Evolutionary conservation across 1,140 invertebrate species (phyloP).

Genomic region (Latrodectus geometricus): DNA sequence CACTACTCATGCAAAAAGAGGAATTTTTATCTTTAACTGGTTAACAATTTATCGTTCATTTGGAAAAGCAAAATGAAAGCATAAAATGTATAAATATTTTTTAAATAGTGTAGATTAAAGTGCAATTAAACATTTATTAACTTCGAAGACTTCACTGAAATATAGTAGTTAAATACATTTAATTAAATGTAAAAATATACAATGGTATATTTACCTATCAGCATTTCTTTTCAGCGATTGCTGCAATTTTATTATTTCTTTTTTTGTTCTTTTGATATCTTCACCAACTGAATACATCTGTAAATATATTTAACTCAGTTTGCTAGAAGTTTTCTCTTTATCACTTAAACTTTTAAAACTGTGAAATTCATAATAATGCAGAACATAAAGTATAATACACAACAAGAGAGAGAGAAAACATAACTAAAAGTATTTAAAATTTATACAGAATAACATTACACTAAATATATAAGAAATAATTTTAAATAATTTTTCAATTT

Average conservation of each 20-base stretch:
- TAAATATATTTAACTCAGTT: neutral
- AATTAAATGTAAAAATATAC: neutral
- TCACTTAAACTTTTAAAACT: neutral
- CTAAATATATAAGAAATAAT: no score
- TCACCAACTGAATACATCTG: slow-evolving; percentile 56
- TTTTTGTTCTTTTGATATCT: slow-evolving; percentile 50
- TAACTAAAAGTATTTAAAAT: neutral
- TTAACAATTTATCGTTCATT: no score
- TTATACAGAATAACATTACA: neutral
- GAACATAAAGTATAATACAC: neutral
- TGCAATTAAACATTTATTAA: no score
- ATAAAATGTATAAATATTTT: no score
- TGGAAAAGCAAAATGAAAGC: no score
- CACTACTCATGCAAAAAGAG: no score
- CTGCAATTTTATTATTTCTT: slow-evolving; percentile 31
- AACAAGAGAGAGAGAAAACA: neutral
- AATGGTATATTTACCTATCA: slow-evolving; percentile 32
- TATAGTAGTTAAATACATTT: no score
- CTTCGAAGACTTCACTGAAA: no score
- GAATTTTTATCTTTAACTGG: no score
- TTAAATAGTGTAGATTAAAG: no score
- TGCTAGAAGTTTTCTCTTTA: no score
- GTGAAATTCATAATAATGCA: neutral
- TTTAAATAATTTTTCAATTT: no score
- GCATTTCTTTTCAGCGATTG: slow-evolving; percentile 46